phyloP scores from a whole-genome alignment of 2,113 vertebrate genomes.

The Dromaius novaehollandiae region DNA sequence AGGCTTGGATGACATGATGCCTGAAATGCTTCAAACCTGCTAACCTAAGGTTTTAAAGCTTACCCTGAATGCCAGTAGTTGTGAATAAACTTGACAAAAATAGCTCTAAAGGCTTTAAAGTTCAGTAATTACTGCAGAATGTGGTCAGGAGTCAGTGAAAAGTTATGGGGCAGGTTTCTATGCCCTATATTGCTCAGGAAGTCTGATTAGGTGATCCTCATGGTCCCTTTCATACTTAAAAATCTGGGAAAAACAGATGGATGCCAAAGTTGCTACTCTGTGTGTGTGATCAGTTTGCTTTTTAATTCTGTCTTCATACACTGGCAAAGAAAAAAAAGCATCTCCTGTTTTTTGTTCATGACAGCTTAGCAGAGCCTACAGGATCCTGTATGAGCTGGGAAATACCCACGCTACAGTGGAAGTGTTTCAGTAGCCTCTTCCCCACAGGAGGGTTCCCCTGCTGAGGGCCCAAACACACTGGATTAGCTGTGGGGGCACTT shows the following conservation, averaged over 20 bases:
- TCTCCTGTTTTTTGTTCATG: background rate
- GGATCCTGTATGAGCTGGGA: background rate
- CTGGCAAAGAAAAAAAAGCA: background rate
- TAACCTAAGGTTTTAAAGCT: background rate
- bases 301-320: background rate
- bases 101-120: background rate
- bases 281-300: background rate
- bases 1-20: background rate
- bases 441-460: background rate
- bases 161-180: background rate
- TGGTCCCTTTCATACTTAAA: background rate
- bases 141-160: background rate
- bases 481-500: background rate
- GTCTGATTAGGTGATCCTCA: fast-evolving
- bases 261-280: background rate
- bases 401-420: background rate
- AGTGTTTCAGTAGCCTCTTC: background rate
- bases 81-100: fast-evolving
- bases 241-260: background rate
- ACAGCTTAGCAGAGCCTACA: background rate
- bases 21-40: fast-evolving
- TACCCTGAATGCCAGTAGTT: fast-evolving
- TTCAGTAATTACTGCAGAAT: fast-evolving
- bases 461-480: background rate
- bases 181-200: background rate